Base-by-base conservation (phyloP, 2,888 invertebrate genomes). In the Dinocampus coccinellae region DNA sequence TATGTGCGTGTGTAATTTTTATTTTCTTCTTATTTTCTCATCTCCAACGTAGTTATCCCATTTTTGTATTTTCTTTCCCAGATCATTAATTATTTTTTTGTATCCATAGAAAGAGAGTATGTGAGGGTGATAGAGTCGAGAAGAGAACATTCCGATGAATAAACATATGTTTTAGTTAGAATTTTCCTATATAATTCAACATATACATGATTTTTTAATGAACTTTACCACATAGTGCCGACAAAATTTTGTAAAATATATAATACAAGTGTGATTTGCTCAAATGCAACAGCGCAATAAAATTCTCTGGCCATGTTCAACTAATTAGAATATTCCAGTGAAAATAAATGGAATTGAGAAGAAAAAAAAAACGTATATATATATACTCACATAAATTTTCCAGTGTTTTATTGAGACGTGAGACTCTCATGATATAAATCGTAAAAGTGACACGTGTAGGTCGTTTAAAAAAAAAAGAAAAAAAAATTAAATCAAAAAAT, bases 261-360 rank as follows among this genome's bases (percentile, higher is more conserved):
- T 55, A 39, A 55, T 36, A 55, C 36, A 34, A 36, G 55, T 66
- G 53, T 42, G 20, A 33, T 66, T 55, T 16, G 53, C 55, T 26
- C 39, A 24, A 42, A 24, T 53, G 36, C 66, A 67, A 67, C 71
- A 68, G 71, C 42, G 71, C 71, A 72, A 72, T 72, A 63, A 72
- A 72, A 72, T 72, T 72, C 71, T 42, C 47, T 63, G 34, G 62
- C 62, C 67, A 67, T 72, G 71, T 72, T 72, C 66, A 72, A 72
- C 71, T 72, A 72, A 72, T 72, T 72, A 72, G 71, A 62, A 67
- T 67, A 61, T 57, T 36, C 60, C 61, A 67, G 62, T 63, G 29
- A 55, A 52, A 64, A 63, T n/a, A 58, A 24, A 65, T 39, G 36
- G 60, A 61, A 60, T 34, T 7, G 47, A 26, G 33, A 61, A 57